A percentile compares a stretch with the other conserved stretches of the same genome.
Evolutionary conservation across 2,888 invertebrate genomes (phyloP).

Genomic region (Oxytorus armatus): DNA sequence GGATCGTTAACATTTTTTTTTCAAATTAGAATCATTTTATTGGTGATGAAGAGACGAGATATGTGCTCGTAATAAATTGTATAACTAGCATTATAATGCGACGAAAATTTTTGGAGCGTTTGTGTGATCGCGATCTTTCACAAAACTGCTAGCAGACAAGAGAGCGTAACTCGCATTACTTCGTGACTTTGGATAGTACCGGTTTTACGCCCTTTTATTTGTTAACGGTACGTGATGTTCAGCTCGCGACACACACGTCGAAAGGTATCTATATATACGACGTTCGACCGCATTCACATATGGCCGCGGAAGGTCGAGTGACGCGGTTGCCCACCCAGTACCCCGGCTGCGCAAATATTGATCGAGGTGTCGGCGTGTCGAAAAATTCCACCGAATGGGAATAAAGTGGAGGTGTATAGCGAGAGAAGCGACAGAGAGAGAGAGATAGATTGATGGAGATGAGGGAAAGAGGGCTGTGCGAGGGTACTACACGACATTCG

Average conservation of each 20-base stretch:
- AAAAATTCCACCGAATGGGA: conserved; percentile 83
- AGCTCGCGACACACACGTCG: background rate
- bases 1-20: background rate
- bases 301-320: conserved; percentile 84
- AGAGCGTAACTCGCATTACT: background rate
- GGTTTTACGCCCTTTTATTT: conserved; percentile 24
- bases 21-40: background rate
- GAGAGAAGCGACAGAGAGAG: conserved; percentile 60
- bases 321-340: conserved; percentile 78
- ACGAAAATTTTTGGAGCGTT: conserved; percentile 2
- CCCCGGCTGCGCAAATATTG: conserved; percentile 85
- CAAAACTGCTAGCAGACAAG: conserved; percentile 1
- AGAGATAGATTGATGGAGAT: background rate
- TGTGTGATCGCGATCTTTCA: background rate
- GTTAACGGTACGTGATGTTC: conserved; percentile 6
- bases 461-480: background rate
- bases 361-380: conserved; percentile 83
- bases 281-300: conserved; percentile 79
- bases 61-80: background rate
- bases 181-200: background rate
- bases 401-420: conserved; percentile 73
- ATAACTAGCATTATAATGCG: background rate
- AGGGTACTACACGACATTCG: no score
- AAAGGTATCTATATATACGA: conserved; percentile 61
- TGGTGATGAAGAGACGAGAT: background rate